Conservation (phyloP, 2,113 vertebrate species). For the Ia io region DNA sequence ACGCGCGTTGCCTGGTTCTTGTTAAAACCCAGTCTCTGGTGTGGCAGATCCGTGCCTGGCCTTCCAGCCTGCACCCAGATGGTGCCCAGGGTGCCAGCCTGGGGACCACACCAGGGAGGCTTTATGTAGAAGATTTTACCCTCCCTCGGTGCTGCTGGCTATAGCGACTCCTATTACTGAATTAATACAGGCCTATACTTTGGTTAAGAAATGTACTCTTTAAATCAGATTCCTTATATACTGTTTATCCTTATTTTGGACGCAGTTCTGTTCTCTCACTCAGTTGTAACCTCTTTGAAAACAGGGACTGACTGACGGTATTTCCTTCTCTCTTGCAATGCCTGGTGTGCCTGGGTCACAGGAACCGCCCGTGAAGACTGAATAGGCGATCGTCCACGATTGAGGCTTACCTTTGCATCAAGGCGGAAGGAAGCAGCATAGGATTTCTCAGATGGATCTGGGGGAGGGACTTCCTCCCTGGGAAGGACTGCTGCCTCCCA, state of each 20-base stretch:
- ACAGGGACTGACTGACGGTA: no score
- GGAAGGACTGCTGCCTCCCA: neutral
- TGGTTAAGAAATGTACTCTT: neutral
- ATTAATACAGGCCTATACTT: neutral
- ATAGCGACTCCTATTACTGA: neutral
- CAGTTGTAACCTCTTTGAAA: neutral
- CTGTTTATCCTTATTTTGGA: neutral
- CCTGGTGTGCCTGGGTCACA: neutral
- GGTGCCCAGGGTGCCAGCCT: neutral
- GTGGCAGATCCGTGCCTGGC: neutral
- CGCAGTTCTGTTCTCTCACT: neutral
- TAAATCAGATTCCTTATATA: neutral
- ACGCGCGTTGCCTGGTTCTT: neutral
- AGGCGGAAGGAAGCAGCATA: neutral
- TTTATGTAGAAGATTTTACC: neutral
- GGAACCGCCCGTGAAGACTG: neutral
- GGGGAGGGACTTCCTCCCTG: neutral
- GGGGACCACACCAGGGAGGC: neutral
- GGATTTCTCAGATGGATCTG: neutral
- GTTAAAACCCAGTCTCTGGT: neutral
- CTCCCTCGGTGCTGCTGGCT: neutral
- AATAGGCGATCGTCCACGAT: neutral
- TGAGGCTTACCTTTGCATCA: neutral
- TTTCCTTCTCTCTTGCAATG: neutral
- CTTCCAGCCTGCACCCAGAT: neutral